Base-by-base conservation (phyloP, 2,113 vertebrate species). In the Lycocorax pyrrhopterus region DNA sequence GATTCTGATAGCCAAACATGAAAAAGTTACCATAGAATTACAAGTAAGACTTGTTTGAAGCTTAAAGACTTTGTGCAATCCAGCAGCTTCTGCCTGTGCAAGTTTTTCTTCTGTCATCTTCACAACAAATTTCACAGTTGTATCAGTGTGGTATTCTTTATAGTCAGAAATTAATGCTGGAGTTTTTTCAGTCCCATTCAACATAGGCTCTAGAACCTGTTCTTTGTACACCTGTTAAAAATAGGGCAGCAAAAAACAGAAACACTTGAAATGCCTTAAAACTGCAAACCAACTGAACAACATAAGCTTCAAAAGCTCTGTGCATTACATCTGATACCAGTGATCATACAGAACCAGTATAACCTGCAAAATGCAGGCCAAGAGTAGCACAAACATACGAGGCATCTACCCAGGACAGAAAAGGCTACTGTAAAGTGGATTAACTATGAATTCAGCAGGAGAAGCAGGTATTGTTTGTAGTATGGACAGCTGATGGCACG, bases 21-120 rank as follows among this genome's bases (percentile, higher is more conserved):
- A 95, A 92, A 81, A 97, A 96, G 84, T 97, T 98, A 99, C 99
- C 99, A 99, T 99, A 60, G 99, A 99, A 98, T 99, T 99, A 97
- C 99, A 99, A 96, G 99, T 99, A 91, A 99, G 99, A 92, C 98
- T 98, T 92, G 99, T 99, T 95, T 99, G 99, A 94, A 99, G 98
- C 93, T 99, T 99, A 97, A 99, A 99, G 90, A 99, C 99, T 97
- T 99, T 99, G 97, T 99, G 99, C 64, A 99, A 97, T 30, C 99
- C 99, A 37, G 98, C 99, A 60, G 99, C 98, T 97, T 99, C 99
- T n/a, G 99, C 99, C 94, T 99, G 99, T 43, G 98, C 98, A 94
- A 99, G 98, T 77, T 99, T 99, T 96, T 99, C 99, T 98, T 99
- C 99, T 12, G 98, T 98, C 99, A 99, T 99, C 95, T 99, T 99